phyloP scores from a whole-genome alignment of 2,797 vertebrate genomes.

The Falco cherrug region DNA sequence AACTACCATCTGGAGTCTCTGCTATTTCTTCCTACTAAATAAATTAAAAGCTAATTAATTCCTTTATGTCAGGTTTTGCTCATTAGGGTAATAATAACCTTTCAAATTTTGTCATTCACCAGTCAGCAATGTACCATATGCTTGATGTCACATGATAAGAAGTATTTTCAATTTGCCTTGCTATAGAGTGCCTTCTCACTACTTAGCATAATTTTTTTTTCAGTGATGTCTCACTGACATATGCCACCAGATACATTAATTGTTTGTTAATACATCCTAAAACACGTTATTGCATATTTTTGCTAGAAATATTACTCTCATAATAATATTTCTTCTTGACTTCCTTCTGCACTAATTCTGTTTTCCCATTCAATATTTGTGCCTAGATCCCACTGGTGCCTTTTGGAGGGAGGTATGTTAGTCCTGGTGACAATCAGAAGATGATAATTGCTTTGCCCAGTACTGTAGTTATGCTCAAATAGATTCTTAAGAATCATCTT shows the following conservation, averaged over 20 bases:
- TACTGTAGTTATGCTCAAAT: not conserved
- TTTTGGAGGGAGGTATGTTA: not conserved
- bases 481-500: not conserved
- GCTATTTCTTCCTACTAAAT: conserved; percentile 71
- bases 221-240: conserved; percentile 19
- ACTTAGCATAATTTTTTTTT: not conserved
- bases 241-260: conserved; percentile 5
- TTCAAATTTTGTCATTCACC: conserved; percentile 72
- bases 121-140: conserved; percentile 71
- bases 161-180: conserved; percentile 60
- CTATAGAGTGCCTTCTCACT: conserved; percentile 40
- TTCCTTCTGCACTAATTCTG: not conserved
- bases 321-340: not conserved
- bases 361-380: not conserved
- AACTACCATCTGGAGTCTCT: conserved; percentile 71
- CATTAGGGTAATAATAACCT: conserved; percentile 75
- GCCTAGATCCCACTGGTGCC: not conserved
- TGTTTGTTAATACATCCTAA: conserved; percentile 9
- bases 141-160: conserved; percentile 71
- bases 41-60: conserved; percentile 75
- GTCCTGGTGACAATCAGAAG: not conserved
- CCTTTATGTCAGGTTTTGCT: conserved; percentile 64
- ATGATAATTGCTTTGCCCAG: not conserved
- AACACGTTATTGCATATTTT: not conserved
- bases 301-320: not conserved